These are phyloP conservation scores for Rapana venosa DNA, from an alignment of 2,888 invertebrate species.

Conservation along the genomic window DNA sequence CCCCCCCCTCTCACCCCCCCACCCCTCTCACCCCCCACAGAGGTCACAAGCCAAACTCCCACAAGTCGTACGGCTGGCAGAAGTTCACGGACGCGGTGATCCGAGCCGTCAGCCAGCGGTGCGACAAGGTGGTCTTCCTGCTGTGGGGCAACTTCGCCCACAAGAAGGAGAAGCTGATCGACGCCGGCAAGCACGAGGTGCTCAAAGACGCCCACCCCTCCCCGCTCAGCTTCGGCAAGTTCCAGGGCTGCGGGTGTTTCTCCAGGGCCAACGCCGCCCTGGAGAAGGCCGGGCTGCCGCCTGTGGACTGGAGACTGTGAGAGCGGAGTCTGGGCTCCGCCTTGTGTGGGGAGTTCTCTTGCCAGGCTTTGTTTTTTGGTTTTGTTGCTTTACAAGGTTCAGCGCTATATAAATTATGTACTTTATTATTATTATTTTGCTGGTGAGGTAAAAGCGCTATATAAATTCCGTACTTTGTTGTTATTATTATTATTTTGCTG, in stretches of 20 bases:
- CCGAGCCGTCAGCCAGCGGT: slow-evolving; percentile 60
- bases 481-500: no score
- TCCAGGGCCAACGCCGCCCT: slow-evolving; percentile 66
- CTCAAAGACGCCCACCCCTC: slow-evolving; percentile 76
- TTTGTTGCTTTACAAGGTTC: no score
- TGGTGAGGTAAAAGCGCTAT: no score
- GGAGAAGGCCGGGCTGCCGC: slow-evolving; percentile 55
- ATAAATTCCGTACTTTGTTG: no score
- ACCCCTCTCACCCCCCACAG: slow-evolving; percentile 54
- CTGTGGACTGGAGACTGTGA: slow-evolving; percentile 66
- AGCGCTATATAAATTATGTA: no score
- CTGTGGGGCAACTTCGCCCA: slow-evolving; percentile 76
- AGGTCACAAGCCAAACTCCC: slow-evolving; percentile 73
- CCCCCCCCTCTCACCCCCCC: no score
- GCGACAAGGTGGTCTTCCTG: slow-evolving; percentile 69
- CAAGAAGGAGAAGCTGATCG: slow-evolving; percentile 71
- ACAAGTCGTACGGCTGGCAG: slow-evolving; percentile 73
- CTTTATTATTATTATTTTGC: no score
- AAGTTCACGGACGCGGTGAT: slow-evolving; percentile 73
- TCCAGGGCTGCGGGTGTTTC: slow-evolving; percentile 72
- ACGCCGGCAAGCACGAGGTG: slow-evolving; percentile 63
- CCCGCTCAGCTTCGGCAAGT: slow-evolving; percentile 70
- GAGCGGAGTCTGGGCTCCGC: background rate
- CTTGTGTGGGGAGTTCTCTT: no score
- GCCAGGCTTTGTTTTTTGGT: no score